phyloP scores from a whole-genome alignment of 2,113 vertebrate species.

The Rhagologus leucostigma region DNA sequence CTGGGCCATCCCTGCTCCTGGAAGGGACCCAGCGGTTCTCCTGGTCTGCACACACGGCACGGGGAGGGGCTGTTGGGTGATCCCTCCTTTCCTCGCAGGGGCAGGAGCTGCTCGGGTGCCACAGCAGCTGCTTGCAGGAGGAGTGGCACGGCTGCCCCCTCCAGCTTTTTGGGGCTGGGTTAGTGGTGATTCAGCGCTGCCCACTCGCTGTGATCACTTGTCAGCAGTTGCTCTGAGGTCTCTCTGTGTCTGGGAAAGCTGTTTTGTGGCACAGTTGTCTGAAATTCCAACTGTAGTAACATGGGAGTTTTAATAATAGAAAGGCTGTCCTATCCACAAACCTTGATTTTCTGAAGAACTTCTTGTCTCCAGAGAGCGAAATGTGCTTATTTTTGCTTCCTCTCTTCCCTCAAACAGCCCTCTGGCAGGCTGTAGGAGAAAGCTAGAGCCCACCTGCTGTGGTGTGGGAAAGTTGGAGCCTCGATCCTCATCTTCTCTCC shows the following conservation, averaged over 20 bases:
- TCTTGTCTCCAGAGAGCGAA: background rate
- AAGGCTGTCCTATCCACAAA: background rate
- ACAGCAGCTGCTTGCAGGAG: background rate
- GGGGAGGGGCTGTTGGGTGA: background rate
- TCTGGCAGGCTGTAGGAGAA: background rate
- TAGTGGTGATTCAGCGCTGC: background rate
- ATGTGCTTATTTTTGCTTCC: background rate
- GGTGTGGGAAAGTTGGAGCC: background rate
- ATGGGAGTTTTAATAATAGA: background rate
- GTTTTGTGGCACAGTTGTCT: background rate
- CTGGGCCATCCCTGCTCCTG: background rate
- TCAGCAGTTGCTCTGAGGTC: background rate
- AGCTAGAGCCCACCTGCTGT: background rate
- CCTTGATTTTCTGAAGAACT: background rate
- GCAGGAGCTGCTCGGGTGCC: background rate
- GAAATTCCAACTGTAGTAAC: background rate
- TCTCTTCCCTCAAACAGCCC: background rate
- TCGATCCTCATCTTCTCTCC: background rate
- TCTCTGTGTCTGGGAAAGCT: background rate
- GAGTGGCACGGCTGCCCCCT: background rate
- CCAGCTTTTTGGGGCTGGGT: background rate
- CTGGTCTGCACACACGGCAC: background rate
- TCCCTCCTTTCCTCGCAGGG: background rate
- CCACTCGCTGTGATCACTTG: background rate
- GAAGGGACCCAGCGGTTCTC: accelerated